phyloP scores from a whole-genome alignment of 2,113 vertebrate species.

The Cheilinus undulatus region DNA sequence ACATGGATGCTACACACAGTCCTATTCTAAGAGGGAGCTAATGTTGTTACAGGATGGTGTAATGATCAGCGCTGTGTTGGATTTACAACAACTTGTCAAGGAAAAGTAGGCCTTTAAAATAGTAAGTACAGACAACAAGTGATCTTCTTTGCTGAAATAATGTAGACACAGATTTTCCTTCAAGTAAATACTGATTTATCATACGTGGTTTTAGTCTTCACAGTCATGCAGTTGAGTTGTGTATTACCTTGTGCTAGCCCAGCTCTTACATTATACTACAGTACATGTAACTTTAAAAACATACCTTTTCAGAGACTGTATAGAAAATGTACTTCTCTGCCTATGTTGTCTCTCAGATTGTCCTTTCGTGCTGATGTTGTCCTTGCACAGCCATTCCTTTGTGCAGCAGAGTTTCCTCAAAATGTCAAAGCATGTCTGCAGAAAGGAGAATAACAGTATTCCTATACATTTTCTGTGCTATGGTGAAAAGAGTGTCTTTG shows the following conservation, averaged over 20 bases:
- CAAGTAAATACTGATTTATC: neutral
- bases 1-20: too few species aligned
- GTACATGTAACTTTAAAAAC: neutral
- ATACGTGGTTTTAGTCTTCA: neutral
- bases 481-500: neutral
- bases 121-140: too few species aligned
- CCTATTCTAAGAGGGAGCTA: too few species aligned
- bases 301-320: neutral
- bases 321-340: neutral
- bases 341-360: neutral
- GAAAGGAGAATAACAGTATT: neutral
- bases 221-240: too few species aligned
- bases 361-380: slow-evolving; percentile 3
- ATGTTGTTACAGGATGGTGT: too few species aligned
- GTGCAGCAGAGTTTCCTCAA: neutral
- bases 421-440: slow-evolving; percentile 1
- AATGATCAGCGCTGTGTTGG: too few species aligned
- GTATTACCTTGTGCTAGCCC: neutral
- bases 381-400: neutral
- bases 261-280: neutral
- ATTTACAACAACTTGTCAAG: too few species aligned
- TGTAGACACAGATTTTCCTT: too few species aligned
- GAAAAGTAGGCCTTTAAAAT: too few species aligned
- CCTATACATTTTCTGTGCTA: neutral
- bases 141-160: too few species aligned